phyloP scores from a whole-genome alignment of 2,888 invertebrate genomes.

The Phengaris arion region DNA sequence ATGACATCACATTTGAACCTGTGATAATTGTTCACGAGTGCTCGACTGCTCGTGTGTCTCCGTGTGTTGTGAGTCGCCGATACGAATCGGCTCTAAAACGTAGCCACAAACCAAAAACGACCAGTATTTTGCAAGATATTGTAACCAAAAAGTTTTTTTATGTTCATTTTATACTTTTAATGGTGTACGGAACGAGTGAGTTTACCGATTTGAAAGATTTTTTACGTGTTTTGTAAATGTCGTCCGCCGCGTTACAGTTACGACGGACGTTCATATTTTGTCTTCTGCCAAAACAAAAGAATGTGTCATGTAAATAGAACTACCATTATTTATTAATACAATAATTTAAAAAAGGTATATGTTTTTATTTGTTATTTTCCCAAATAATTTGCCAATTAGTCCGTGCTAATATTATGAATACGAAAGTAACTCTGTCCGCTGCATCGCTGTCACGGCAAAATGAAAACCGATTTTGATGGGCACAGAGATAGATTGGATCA shows the following conservation, averaged over 20 bases:
- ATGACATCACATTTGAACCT: constrained; percentile 73
- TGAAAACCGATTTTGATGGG: too few relatives aligned
- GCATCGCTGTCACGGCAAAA: too few relatives aligned
- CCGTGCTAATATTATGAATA: background rate
- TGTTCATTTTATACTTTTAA: constrained; percentile 45
- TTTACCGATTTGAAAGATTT: constrained; percentile 60
- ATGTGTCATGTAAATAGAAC: constrained; percentile 80
- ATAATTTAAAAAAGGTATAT: constrained; percentile 68
- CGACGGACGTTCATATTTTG: constrained; percentile 69
- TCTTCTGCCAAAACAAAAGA: constrained; percentile 80
- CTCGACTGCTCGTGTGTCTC: constrained; percentile 63
- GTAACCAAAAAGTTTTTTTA: constrained; percentile 64
- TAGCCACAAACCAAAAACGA: constrained; percentile 63
- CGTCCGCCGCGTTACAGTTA: constrained; percentile 54
- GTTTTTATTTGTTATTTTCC: constrained; percentile 56
- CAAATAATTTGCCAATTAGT: background rate
- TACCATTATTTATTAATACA: constrained; percentile 81
- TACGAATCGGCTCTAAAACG: constrained; percentile 31
- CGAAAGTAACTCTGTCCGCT: background rate
- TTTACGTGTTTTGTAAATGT: constrained; percentile 42
- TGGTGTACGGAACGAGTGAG: constrained; percentile 24
- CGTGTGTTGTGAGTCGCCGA: constrained; percentile 53
- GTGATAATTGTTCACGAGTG: constrained; percentile 71
- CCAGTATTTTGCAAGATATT: constrained; percentile 67
- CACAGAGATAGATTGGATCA: too few relatives aligned